phyloP scores from a whole-genome alignment of 2,113 vertebrate species.

The Etheostoma spectabile region DNA sequence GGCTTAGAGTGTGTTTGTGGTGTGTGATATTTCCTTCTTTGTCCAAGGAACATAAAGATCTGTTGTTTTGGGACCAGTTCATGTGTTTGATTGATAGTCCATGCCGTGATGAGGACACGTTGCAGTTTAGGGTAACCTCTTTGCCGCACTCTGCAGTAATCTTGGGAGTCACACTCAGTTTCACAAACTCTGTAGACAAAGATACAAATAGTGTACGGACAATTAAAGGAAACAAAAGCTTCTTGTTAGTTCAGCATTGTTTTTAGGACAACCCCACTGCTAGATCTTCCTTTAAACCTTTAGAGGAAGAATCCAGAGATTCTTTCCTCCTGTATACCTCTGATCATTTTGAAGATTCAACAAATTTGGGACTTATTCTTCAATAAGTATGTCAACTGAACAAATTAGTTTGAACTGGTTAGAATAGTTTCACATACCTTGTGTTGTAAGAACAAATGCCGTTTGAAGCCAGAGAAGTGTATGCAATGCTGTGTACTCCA shows the following conservation, averaged over 20 bases:
- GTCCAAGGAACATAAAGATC: conserved; percentile 50
- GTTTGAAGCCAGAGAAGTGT: conserved; percentile 39
- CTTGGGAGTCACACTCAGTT: conserved; percentile 9
- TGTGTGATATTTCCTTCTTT: background rate
- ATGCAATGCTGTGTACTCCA: conserved; percentile 31
- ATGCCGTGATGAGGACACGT: background rate
- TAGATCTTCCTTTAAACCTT: background rate
- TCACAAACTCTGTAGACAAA: conserved; percentile 54
- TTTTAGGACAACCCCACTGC: background rate
- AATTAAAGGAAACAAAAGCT: background rate
- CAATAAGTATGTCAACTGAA: background rate
- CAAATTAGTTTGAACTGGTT: background rate
- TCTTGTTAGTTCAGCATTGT: background rate
- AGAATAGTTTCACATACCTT: conserved; percentile 55
- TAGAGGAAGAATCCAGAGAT: background rate
- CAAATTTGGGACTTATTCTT: background rate
- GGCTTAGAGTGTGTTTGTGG: background rate
- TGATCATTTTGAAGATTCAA: background rate
- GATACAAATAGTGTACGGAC: background rate
- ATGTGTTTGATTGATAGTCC: conserved; percentile 58
- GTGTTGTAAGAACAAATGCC: conserved; percentile 34
- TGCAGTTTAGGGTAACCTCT: conserved; percentile 57
- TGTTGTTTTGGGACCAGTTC: conserved; percentile 53
- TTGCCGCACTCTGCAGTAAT: conserved; percentile 51
- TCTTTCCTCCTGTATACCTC: background rate